These are phyloP conservation scores for Luidia sarsii DNA, from an alignment of 53 echinoderm and acorn worm species.

Conservation along the genomic window DNA sequence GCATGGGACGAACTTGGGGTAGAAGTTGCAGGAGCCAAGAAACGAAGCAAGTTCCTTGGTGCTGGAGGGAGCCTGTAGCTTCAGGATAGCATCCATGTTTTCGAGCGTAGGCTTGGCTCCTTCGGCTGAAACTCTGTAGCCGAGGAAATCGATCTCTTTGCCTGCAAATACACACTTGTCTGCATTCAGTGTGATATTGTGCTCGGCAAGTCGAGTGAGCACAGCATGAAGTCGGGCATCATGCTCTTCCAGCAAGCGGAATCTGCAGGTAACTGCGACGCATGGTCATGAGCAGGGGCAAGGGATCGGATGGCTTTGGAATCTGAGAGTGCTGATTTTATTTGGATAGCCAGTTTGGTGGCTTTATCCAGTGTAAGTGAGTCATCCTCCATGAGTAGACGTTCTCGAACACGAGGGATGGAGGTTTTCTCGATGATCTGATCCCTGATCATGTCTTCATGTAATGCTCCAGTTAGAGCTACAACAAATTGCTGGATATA, in stretches of 20 bases:
- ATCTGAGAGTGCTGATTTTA: slow-evolving; percentile 28
- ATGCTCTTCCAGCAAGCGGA: slow-evolving; percentile 30
- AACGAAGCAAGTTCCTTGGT: slow-evolving; percentile 56
- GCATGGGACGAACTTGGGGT: slow-evolving; percentile 47
- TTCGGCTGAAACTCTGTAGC: slow-evolving; percentile 41
- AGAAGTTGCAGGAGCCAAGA: slow-evolving; percentile 57
- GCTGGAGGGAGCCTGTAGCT: slow-evolving; percentile 42
- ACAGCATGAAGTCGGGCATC: slow-evolving; percentile 35
- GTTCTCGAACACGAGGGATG: slow-evolving; percentile 17
- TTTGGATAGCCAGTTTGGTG: slow-evolving; percentile 17
- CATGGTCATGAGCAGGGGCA: slow-evolving; percentile 13
- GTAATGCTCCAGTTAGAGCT: slow-evolving; percentile 40
- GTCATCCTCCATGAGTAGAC: slow-evolving; percentile 36
- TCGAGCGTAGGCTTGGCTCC: slow-evolving; percentile 34
- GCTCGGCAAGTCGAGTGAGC: not conserved
- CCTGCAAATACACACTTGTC: slow-evolving; percentile 54
- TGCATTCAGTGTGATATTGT: slow-evolving; percentile 28
- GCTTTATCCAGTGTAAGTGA: not conserved
- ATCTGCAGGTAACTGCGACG: slow-evolving; percentile 4
- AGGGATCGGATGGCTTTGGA: slow-evolving; percentile 8
- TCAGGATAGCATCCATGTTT: slow-evolving; percentile 45
- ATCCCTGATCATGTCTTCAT: slow-evolving; percentile 5
- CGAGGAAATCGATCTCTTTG: slow-evolving; percentile 31
- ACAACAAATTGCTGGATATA: slow-evolving; percentile 21
- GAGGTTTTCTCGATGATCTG: slow-evolving; percentile 51